A percentile compares a stretch with the other conserved stretches of the same genome.
Conservation (phyloP, 2,113 vertebrate species). For the Conger conger region DNA sequence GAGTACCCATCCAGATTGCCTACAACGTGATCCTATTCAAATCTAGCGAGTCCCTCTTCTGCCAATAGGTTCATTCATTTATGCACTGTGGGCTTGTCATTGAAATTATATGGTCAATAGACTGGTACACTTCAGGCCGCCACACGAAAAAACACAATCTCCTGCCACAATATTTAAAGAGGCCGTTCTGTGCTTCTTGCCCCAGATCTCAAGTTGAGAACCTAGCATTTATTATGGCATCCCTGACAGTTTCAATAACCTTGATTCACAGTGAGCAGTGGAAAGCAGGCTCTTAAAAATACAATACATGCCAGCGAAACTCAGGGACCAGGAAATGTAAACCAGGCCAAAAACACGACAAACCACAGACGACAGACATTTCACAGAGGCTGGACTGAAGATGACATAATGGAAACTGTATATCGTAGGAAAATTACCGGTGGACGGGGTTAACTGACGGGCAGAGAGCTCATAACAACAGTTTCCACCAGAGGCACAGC, state of each 20-base stretch:
- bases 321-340: neutral
- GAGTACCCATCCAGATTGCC: neutral
- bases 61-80: neutral
- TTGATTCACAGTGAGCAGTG: neutral
- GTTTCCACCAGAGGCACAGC: neutral
- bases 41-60: neutral
- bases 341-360: neutral
- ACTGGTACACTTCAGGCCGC: neutral
- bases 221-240: neutral
- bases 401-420: constrained; percentile 50
- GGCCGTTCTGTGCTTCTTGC: neutral
- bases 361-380: neutral
- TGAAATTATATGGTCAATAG: neutral
- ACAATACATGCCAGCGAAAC: neutral
- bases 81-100: neutral
- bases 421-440: constrained; percentile 64
- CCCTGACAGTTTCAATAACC: neutral
- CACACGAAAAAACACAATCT: no score
- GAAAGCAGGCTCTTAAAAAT: neutral
- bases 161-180: neutral
- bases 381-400: neutral
- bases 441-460: neutral
- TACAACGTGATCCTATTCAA: neutral
- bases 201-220: neutral
- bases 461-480: neutral